phyloP scores from a whole-genome alignment of 1,140 invertebrate genomes.

The Drosophila ercepeae region DNA sequence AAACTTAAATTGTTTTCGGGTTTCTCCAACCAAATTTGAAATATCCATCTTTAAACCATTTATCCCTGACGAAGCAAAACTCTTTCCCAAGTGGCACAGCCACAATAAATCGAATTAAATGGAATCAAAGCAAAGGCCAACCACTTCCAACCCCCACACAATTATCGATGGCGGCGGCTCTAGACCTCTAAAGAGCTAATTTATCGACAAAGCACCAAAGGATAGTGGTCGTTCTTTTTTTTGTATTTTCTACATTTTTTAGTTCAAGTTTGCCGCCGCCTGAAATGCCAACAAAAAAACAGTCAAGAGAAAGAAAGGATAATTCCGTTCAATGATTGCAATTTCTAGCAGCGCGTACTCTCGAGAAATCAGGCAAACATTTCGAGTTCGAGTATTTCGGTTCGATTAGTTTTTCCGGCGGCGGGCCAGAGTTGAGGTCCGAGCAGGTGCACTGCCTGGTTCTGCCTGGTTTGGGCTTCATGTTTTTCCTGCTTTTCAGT shows the following conservation, averaged over 20 bases:
- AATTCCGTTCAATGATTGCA: conserved; percentile 63
- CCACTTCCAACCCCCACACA: conserved; percentile 25
- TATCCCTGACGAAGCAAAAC: conserved; percentile 4
- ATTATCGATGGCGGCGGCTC: conserved; percentile 35
- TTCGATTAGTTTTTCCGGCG: conserved; percentile 73
- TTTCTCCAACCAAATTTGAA: conserved; percentile 4
- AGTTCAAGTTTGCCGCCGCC: conserved; percentile 36
- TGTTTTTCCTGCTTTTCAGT: background rate
- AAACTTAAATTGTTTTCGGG: conserved; percentile 16
- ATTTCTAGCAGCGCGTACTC: conserved; percentile 68
- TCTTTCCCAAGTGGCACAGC: conserved; percentile 5
- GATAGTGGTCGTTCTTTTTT: conserved; percentile 26
- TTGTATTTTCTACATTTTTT: conserved; percentile 26
- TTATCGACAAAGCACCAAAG: conserved; percentile 45
- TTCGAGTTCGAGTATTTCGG: conserved; percentile 65
- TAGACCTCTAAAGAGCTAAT: conserved; percentile 60
- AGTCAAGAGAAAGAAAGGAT: conserved; percentile 27
- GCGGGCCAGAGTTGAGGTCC: conserved; percentile 14
- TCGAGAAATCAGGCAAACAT: conserved; percentile 76
- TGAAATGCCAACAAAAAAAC: background rate
- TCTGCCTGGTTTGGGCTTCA: background rate
- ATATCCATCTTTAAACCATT: conserved; percentile 6
- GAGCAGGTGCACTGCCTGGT: conserved; percentile 48
- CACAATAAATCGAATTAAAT: conserved; percentile 51
- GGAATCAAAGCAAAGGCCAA: conserved; percentile 44